Base-by-base conservation (phyloP, 2,113 vertebrate genomes). In the Ceratotherium simum region DNA sequence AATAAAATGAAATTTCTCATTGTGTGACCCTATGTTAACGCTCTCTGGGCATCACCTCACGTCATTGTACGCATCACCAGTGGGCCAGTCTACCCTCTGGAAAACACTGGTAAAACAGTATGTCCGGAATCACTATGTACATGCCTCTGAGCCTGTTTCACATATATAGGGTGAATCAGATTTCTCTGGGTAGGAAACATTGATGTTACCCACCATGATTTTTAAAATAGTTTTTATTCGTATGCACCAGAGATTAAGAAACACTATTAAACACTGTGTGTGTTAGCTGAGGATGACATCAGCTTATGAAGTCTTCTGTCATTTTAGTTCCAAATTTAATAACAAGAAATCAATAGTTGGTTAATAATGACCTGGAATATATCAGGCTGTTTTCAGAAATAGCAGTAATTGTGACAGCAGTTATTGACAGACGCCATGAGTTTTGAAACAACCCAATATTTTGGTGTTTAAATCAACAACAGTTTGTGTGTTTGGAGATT, bases 261-360 rank as follows among this genome's bases (percentile, higher is more conserved):
- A 48, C 4, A 29, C 1, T 4, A 25, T 27, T 21, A 39, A 73
- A 84, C 70, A 91, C 21, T 23, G 48, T 83, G 58, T 60, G 36
- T 51, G 0, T 84, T 2, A 42, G 42, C 42, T 42, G 42, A 36
- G 75, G 93, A 88, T 90, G 0, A 1, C 51, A 97, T 88, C 56
- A 33, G 72, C 33, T 90, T n/a, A 11, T 17, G 42, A 18, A 80
- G 69, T 64, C 86, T 89, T 95, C 88, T 56, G 36, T 97, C 95
- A 86, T 62, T 96, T 96, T 60, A 42, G 33, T 75, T 72, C 92
- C 97, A 91, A 97, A 98, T 94, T 91, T 69, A 73, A 56, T 92
- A 91, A 97, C 81, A 83, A 73, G 82, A 97, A 98, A 96, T 96
- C 97, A 64, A 95, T 94, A 72, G 64, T 72, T 76, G 36, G 0